phyloP scores from a whole-genome alignment of 2,888 invertebrate genomes.

The Dendrolimus houi region DNA sequence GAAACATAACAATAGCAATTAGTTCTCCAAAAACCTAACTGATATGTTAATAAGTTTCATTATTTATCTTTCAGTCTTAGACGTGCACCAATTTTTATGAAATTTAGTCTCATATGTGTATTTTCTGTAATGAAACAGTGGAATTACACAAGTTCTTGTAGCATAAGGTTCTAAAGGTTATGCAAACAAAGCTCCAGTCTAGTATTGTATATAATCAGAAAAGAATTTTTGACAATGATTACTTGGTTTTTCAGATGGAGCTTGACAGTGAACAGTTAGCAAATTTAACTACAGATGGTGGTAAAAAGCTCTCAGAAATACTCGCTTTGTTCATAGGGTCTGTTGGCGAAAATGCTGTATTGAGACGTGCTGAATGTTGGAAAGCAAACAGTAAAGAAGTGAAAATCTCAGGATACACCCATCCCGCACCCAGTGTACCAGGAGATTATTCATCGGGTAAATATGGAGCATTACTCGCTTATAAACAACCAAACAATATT shows the following conservation, averaged over 20 bases:
- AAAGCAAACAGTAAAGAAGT: constrained; percentile 70
- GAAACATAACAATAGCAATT: no score
- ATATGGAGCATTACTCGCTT: constrained; percentile 90
- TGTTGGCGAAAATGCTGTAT: constrained; percentile 92
- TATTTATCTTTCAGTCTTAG: no score
- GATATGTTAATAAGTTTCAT: no score
- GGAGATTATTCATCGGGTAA: constrained; percentile 81
- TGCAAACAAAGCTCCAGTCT: no score
- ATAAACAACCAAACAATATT: constrained; percentile 61
- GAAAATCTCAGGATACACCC: constrained; percentile 84
- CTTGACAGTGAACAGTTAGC: constrained; percentile 82
- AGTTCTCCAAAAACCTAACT: no score
- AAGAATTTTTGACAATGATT: neutral
- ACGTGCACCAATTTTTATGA: no score
- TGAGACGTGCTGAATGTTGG: constrained; percentile 87
- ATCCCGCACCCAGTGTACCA: constrained; percentile 79
- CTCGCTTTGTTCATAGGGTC: constrained; percentile 90
- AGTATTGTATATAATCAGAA: no score
- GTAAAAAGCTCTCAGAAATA: constrained; percentile 86
- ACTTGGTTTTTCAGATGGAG: constrained; percentile 58
- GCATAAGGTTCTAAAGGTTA: no score
- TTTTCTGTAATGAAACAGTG: no score
- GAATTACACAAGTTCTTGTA: no score
- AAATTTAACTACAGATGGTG: constrained; percentile 77
- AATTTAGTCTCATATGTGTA: no score